Evolutionary conservation across 2,888 invertebrate species (phyloP), one percentile per base, ranked within the genome.

Genomic region (Rhimphoctona megacephalus): DNA sequence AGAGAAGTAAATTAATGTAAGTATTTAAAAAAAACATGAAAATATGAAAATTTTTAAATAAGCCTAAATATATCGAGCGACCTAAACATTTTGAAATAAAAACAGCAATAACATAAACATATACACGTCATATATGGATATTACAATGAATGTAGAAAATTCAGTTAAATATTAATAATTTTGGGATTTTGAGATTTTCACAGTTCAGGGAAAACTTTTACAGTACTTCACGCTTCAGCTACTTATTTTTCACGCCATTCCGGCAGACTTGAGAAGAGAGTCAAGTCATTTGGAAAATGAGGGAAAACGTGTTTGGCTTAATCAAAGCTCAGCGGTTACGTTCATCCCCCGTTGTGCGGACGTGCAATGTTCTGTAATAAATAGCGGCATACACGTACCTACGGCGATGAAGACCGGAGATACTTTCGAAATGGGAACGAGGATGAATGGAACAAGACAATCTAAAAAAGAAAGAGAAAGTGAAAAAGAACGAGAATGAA

Each of bases 221-320:
- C 17, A 30, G 30, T 30, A 61, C 30, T 30, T 17, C 61, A 30
- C 61, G 30, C 17, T 61, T 1, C 30, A 61, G 17, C 67, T 22
- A 39, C 33, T 36, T 9, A 22, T 39, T 67, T 39, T n/a, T 39
- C 39, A 39, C 8, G 30, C n/a, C 19, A 33, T 52, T 2, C 11
- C n/a, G 14, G 43, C 46, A 17, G 30, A 52, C 9, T 66, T 52
- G 57, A 57, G 22, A 49, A 64, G 54, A 52, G 57, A 66, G 57
- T 77, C 33, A 72, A 81, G 72, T 81, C 85, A 54, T 22, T 81
- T 46, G 66, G 77, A 85, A 85, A 77, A 81, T 81, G 19, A 77
- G 67, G 74, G 49, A 67, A 74, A 25, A 39, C 66, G 39, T 54
- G 72, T 70, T 36, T 52, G 74, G 25, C 83, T 78, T 83, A 83